phyloP scores from a whole-genome alignment of 2,113 vertebrate genomes.

The Tenebrosternarchus preto region DNA sequence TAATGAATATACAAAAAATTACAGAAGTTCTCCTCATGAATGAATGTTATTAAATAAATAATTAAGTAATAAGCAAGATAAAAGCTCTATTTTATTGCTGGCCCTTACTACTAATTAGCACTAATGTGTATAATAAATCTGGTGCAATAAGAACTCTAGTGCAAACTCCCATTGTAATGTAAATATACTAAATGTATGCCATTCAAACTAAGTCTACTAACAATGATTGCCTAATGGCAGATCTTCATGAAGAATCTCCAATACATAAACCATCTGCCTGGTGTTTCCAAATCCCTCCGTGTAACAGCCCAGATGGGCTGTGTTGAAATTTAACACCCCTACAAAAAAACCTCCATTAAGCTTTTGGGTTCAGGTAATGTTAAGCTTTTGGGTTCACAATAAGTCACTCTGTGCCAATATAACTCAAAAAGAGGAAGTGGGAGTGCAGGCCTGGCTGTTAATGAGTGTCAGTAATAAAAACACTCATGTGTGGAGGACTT shows the following conservation, averaged over 20 bases:
- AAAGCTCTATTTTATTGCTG: no score
- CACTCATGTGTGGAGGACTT: constrained; percentile 57
- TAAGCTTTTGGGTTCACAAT: constrained; percentile 65
- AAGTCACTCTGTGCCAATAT: constrained; percentile 56
- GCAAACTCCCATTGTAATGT: no score
- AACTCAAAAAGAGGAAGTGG: constrained; percentile 63
- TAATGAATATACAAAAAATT: no score
- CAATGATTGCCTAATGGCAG: background rate
- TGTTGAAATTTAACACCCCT: constrained; percentile 69
- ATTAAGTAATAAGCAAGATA: no score
- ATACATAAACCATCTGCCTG: constrained; percentile 18
- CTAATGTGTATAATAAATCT: no score
- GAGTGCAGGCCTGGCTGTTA: constrained; percentile 61
- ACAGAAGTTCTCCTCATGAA: no score
- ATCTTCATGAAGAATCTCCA: constrained; percentile 19
- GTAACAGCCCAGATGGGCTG: background rate
- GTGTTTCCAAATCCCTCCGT: background rate
- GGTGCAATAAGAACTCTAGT: no score
- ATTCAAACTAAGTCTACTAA: background rate
- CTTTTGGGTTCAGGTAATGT: constrained; percentile 56
- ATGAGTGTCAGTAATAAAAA: constrained; percentile 74
- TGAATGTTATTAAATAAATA: no score
- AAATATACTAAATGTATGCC: background rate
- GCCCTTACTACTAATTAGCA: no score
- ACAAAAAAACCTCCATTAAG: constrained; percentile 24